Percentiles rank a stretch among this genome's conserved stretches.
Conservation (phyloP, 2,888 invertebrate genomes). For the Zonitis immaculata region DNA sequence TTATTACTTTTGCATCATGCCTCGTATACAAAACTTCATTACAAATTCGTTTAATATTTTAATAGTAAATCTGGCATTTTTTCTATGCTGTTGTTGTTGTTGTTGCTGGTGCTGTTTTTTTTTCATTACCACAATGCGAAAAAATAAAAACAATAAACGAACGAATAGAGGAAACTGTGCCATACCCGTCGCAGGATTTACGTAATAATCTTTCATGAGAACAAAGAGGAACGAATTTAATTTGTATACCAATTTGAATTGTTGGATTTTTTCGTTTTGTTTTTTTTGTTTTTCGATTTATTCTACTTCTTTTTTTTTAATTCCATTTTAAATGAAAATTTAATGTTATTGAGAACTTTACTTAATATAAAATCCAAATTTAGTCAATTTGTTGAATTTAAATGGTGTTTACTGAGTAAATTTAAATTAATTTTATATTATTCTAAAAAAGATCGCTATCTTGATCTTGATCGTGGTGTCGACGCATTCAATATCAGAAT, state of each 20-base stretch:
- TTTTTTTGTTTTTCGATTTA: too few species aligned
- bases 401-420: too few species aligned
- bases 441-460: too few species aligned
- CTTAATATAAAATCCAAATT: background rate
- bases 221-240: background rate
- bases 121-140: too few species aligned
- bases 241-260: background rate
- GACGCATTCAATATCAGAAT: too few species aligned
- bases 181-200: background rate
- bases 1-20: too few species aligned
- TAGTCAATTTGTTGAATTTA: background rate
- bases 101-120: too few species aligned
- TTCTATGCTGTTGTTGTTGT: background rate
- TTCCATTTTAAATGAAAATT: background rate
- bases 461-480: too few species aligned
- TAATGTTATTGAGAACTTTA: background rate
- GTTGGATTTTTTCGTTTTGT: background rate
- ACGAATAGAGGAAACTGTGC: background rate
- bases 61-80: background rate
- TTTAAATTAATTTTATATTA: too few species aligned
- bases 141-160: background rate
- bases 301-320: background rate
- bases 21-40: too few species aligned
- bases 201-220: background rate
- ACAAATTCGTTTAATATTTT: too few species aligned